Conservation (phyloP, 1,140 invertebrate species). For the Drosophila athabasca region DNA sequence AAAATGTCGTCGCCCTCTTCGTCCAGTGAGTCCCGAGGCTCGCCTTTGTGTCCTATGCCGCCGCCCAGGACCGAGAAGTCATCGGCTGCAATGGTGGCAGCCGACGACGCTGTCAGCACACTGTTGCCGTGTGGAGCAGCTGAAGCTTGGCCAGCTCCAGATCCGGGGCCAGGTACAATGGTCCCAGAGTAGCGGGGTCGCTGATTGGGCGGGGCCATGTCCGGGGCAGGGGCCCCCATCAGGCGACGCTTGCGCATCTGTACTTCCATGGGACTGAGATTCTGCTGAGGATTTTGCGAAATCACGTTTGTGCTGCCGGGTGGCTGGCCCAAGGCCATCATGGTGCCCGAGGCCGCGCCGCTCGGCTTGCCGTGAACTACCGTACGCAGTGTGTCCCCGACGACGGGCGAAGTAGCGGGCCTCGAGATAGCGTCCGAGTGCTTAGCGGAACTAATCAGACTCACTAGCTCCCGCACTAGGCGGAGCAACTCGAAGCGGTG, state of each 20-base stretch:
- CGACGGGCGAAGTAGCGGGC: too few relatives aligned
- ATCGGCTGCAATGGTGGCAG: slow-evolving; percentile 63
- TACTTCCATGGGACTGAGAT: slow-evolving; percentile 1
- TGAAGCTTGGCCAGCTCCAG: background rate
- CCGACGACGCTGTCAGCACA: slow-evolving; percentile 27
- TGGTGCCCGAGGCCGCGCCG: background rate
- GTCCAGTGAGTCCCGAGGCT: slow-evolving; percentile 51
- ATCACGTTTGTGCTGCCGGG: background rate
- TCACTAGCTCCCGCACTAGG: slow-evolving; percentile 56
- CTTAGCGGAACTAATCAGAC: slow-evolving; percentile 55
- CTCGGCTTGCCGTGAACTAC: slow-evolving; percentile 12
- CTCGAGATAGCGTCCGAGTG: background rate
- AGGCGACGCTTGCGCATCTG: slow-evolving; percentile 51
- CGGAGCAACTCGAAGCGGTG: slow-evolving; percentile 62
- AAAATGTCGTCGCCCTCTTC: slow-evolving; percentile 39
- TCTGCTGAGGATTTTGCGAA: background rate
- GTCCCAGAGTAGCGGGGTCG: slow-evolving; percentile 45
- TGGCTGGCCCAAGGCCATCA: background rate
- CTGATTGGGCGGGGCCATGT: slow-evolving; percentile 28
- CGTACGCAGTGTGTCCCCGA: background rate
- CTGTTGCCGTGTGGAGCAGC: slow-evolving; percentile 24
- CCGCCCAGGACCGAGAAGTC: slow-evolving; percentile 46
- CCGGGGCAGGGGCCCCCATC: background rate
- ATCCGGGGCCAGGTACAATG: background rate
- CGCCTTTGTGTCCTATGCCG: slow-evolving; percentile 38